Conservation (phyloP, 2,113 vertebrate species). For the Bettongia penicillata region DNA sequence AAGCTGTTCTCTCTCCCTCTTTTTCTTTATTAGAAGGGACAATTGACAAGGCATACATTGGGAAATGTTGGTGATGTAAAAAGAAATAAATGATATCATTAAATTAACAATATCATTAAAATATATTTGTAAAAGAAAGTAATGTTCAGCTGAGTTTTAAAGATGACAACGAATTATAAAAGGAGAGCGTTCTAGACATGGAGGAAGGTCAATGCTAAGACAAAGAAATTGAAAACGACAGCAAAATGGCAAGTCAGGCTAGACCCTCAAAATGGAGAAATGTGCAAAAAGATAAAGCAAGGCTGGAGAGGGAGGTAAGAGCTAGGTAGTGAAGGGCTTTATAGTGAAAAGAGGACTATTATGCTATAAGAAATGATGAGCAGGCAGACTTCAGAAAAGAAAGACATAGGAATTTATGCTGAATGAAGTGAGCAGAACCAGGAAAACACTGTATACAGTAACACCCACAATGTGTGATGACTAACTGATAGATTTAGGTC, state of each 20-base stretch:
- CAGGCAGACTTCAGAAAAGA: no score
- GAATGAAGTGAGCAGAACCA: no score
- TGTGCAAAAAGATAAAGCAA: neutral
- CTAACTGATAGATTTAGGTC: no score
- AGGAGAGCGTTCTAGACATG: neutral
- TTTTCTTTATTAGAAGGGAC: neutral
- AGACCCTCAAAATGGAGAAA: neutral
- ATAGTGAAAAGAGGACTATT: neutral
- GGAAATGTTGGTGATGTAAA: neutral
- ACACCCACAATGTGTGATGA: no score
- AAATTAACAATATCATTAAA: neutral
- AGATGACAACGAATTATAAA: neutral
- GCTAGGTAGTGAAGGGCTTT: neutral
- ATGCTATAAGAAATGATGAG: no score
- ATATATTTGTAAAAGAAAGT: neutral
- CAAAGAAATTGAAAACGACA: neutral
- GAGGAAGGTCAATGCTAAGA: neutral
- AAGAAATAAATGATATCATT: neutral
- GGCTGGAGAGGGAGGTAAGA: neutral
- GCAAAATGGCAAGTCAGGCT: neutral
- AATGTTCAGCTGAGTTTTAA: neutral
- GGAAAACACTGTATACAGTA: no score
- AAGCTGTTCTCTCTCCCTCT: neutral
- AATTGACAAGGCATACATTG: neutral
- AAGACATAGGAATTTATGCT: no score